Percentiles rank a stretch among this genome's conserved stretches.
phyloP scores from a whole-genome alignment of 2,113 vertebrate species.

The Pomatostomus ruficeps region DNA sequence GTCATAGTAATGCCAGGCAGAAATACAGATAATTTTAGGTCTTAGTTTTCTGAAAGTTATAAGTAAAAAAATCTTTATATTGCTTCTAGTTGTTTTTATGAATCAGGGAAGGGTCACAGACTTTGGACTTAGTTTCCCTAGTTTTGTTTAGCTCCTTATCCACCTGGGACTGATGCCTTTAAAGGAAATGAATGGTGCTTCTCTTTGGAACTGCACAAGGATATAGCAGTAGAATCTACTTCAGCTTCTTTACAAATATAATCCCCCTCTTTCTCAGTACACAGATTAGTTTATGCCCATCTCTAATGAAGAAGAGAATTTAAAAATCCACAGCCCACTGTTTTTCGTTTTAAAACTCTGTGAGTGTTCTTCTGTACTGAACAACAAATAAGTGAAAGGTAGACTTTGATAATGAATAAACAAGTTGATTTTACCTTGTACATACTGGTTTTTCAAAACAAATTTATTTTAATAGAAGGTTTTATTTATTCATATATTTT shows the following conservation, averaged over 20 bases:
- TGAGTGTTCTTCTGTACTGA: neutral
- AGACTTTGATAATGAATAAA: neutral
- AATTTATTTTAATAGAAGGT: neutral
- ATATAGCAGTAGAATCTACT: neutral
- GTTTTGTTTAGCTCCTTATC: neutral
- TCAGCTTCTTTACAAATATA: neutral
- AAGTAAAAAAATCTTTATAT: neutral
- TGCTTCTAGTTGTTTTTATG: neutral
- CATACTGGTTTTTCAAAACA: neutral
- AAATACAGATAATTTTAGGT: neutral
- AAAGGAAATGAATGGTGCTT: neutral
- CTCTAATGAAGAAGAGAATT: neutral
- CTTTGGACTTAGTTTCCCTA: neutral
- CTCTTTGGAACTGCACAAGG: neutral
- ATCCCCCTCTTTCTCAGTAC: neutral
- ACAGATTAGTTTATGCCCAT: neutral
- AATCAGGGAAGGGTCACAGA: neutral
- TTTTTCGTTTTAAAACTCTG: neutral
- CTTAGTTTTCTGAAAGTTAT: neutral
- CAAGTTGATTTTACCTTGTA: neutral
- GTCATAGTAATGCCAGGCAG: neutral
- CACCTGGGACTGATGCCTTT: neutral
- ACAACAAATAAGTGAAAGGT: neutral
- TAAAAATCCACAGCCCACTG: neutral
- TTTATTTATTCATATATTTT: neutral